phyloP scores from a whole-genome alignment of 1,140 invertebrate species.

The Aphis gossypii region DNA sequence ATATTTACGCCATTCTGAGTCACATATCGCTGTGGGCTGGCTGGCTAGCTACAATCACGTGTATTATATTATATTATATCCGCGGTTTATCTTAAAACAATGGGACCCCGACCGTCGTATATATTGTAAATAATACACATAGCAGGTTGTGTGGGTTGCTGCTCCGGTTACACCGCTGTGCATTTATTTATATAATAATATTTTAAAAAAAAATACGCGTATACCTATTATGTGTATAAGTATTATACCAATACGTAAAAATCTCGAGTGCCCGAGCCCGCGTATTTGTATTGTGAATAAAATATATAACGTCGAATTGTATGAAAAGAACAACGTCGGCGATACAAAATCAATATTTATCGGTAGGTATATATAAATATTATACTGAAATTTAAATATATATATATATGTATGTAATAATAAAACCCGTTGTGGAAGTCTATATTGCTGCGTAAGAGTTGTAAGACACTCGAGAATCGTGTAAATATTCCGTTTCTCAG shows the following conservation, averaged over 20 bases:
- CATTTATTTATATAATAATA: conserved; percentile 11
- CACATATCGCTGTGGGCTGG: background rate
- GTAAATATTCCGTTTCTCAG: too few relatives aligned
- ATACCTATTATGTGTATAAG: background rate
- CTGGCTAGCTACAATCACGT: too few relatives aligned
- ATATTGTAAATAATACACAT: background rate
- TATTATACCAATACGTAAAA: background rate
- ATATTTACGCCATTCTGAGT: background rate
- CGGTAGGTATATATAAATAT: background rate
- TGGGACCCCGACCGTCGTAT: background rate
- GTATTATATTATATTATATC: background rate
- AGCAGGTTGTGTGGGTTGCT: background rate
- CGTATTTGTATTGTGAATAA: background rate
- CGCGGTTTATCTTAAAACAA: background rate
- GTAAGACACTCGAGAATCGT: too few relatives aligned
- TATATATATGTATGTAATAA: background rate
- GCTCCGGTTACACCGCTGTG: background rate
- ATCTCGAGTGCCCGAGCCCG: background rate
- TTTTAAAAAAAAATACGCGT: background rate
- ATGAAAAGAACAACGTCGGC: conserved; percentile 11
- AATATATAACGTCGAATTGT: background rate
- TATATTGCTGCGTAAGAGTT: too few relatives aligned
- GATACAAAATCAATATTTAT: background rate
- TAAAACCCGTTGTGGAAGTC: too few relatives aligned
- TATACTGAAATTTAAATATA: too few relatives aligned